These are phyloP conservation scores for Hippasteria phrygiana DNA, from an alignment of 53 echinoderm and acorn worm genomes.

Conservation along the genomic window DNA sequence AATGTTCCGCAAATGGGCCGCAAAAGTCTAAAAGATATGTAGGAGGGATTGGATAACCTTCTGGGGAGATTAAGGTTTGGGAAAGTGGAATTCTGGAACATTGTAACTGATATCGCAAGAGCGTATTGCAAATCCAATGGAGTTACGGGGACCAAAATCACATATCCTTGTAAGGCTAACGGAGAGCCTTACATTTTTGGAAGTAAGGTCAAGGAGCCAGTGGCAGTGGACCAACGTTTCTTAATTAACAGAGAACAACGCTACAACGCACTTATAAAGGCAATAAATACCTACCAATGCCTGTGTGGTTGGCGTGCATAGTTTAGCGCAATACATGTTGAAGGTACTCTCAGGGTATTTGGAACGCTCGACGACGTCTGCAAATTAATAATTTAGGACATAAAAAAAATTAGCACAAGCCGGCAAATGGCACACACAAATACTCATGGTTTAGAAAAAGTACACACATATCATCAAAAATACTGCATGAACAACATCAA, in stretches of 20 bases:
- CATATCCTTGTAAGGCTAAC: too few species aligned
- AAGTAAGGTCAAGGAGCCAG: too few species aligned
- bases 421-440: slow-evolving; percentile 35
- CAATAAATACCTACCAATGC: slow-evolving; percentile 82
- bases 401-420: slow-evolving; percentile 54
- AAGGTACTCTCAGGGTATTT: slow-evolving; percentile 38
- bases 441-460: slow-evolving; percentile 8
- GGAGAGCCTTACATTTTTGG: too few species aligned
- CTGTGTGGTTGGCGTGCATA: slow-evolving; percentile 89
- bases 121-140: too few species aligned
- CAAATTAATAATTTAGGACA: slow-evolving; percentile 61
- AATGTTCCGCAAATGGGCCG: too few species aligned
- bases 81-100: too few species aligned
- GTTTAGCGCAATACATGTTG: slow-evolving; percentile 95
- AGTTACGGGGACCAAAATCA: too few species aligned
- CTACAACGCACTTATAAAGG: background rate
- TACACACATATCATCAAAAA: slow-evolving; percentile 2
- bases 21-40: too few species aligned
- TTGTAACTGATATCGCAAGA: too few species aligned
- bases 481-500: background rate
- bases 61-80: too few species aligned
- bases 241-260: background rate
- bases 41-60: too few species aligned
- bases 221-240: too few species aligned
- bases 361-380: slow-evolving; percentile 56